A percentile compares a stretch with the other conserved stretches of the same genome.
Evolutionary conservation across 2,113 vertebrate species (phyloP).

Genomic region (Syngnathus floridae): DNA sequence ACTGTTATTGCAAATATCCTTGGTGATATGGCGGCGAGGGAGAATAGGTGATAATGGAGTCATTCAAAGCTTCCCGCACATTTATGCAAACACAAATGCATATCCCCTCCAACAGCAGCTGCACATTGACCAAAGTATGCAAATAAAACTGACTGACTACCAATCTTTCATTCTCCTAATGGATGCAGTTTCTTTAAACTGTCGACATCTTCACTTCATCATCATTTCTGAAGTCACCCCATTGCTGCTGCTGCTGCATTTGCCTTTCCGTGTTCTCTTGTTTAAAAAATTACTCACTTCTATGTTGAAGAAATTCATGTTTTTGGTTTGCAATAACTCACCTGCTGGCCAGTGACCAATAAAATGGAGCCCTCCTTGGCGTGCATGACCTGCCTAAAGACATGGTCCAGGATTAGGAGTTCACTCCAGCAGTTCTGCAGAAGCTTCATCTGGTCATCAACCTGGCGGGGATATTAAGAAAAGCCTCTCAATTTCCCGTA

Average conservation of each 20-base stretch:
- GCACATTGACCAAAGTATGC: constrained; percentile 85
- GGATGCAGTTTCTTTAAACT: constrained; percentile 19
- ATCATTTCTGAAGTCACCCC: constrained; percentile 5
- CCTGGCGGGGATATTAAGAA: constrained; percentile 63
- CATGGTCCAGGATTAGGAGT: constrained; percentile 94
- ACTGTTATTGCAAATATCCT: constrained; percentile 45
- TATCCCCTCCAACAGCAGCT: constrained; percentile 62
- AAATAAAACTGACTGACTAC: constrained; percentile 68
- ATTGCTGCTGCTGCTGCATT: neutral
- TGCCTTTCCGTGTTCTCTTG: neutral
- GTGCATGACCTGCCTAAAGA: constrained; percentile 94
- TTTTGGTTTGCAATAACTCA: constrained; percentile 60
- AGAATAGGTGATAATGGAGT: constrained; percentile 66
- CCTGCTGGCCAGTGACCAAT: constrained; percentile 95
- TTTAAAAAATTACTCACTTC: neutral
- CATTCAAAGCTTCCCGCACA: constrained; percentile 34
- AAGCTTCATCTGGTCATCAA: constrained; percentile 99
- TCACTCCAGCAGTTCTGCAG: constrained; percentile 99
- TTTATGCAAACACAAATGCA: constrained; percentile 16
- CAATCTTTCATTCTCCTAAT: constrained; percentile 23
- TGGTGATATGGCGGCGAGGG: constrained; percentile 51
- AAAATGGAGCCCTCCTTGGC: constrained; percentile 93
- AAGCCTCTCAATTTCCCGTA: constrained; percentile 2
- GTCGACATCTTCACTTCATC: constrained; percentile 29
- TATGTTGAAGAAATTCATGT: neutral